phyloP scores from a whole-genome alignment of 1,140 invertebrate species.

The Triops longicaudatus region DNA sequence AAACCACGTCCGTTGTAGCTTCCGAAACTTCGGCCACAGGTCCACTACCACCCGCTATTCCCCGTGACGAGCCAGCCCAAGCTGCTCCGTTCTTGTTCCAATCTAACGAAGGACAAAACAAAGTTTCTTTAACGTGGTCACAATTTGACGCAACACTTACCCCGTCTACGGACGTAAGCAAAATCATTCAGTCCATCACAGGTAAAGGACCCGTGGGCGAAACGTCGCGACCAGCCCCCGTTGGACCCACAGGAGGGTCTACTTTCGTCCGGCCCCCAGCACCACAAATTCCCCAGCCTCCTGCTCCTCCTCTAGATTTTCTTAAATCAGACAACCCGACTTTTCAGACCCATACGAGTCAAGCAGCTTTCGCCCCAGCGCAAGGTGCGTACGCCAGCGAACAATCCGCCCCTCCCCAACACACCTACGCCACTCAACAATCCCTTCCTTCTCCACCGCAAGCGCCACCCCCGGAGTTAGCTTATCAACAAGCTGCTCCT shows the following conservation, averaged over 20 bases:
- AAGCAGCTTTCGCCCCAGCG: background rate
- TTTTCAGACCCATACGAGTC: background rate
- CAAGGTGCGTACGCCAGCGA: background rate
- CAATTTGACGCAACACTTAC: constrained; percentile 26
- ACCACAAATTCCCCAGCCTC: constrained; percentile 22
- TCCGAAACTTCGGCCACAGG: background rate
- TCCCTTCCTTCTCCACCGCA: background rate
- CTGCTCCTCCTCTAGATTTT: constrained; percentile 17
- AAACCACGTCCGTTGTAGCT: background rate
- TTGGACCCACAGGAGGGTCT: background rate
- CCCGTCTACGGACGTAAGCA: constrained; percentile 22
- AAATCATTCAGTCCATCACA: constrained; percentile 23
- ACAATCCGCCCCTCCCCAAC: background rate
- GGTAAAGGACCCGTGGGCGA: background rate
- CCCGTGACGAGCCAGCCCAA: background rate
- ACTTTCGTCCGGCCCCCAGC: constrained; percentile 12
- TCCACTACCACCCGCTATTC: background rate
- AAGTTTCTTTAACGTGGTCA: constrained; percentile 27
- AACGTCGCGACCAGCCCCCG: background rate
- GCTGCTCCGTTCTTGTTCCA: constrained; percentile 17
- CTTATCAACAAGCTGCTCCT: constrained; percentile 17
- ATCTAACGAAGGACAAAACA: constrained; percentile 22
- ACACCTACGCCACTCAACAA: background rate
- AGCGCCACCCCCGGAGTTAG: background rate
- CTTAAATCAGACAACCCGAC: no score